Percentiles rank a stretch among this genome's conserved stretches.
Evolutionary conservation across 1,140 invertebrate species (phyloP).

Genomic region (Dreissena rostriformis): DNA sequence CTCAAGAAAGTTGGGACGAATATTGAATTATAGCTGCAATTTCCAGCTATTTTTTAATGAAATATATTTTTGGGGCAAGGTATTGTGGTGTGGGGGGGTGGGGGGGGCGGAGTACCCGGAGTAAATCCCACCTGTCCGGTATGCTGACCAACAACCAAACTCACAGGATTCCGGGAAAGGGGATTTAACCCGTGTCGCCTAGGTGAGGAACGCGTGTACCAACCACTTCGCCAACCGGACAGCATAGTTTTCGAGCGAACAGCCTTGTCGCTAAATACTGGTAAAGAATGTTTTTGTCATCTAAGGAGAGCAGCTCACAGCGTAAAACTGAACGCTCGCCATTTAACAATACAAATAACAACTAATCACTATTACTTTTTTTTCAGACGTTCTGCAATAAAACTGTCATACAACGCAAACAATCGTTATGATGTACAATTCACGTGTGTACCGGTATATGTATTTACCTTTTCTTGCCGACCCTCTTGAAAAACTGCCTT

Average conservation of each 20-base stretch:
- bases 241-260: neutral
- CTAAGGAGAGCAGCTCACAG: no score
- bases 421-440: neutral
- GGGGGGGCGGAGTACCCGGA: neutral
- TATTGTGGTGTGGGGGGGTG: neutral
- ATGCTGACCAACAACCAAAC: neutral
- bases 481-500: conserved; percentile 1
- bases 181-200: neutral
- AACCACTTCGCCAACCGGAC: neutral
- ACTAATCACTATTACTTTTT: neutral
- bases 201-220: neutral
- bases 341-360: neutral
- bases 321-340: neutral
- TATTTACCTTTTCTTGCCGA: conserved; percentile 8
- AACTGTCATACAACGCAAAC: neutral
- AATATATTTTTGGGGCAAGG: no score
- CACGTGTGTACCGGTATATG: no score
- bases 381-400: neutral
- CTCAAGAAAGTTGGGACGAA: no score
- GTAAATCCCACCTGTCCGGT: neutral
- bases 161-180: no score
- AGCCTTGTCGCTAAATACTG: neutral
- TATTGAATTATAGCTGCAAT: no score
- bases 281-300: neutral
- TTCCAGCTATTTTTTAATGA: no score